Conservation (phyloP, 2,888 invertebrate species). For the Drosophila maculinotata region DNA sequence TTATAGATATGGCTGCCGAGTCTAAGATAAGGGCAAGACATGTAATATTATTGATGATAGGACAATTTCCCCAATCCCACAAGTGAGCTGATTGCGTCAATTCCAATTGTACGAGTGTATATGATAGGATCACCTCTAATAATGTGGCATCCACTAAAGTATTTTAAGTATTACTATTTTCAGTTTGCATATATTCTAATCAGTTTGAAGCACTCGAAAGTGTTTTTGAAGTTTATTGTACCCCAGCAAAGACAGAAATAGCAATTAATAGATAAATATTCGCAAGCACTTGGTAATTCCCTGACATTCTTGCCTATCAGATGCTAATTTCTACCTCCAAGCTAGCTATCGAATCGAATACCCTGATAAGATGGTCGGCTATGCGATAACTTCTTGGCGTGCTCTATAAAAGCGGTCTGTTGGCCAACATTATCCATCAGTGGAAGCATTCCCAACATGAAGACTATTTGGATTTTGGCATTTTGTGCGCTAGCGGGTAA, state of each 20-base stretch:
- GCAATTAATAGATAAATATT: conserved; percentile 45
- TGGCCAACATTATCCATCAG: conserved; percentile 17
- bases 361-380: conserved; percentile 24
- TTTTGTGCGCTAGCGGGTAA: conserved; percentile 51
- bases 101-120: background rate
- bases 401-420: conserved; percentile 50
- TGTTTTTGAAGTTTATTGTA: conserved; percentile 15
- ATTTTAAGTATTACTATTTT: background rate
- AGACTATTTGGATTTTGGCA: conserved; percentile 50
- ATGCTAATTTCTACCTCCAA: conserved; percentile 27
- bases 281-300: conserved; percentile 8
- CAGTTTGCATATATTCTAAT: conserved; percentile 49
- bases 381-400: conserved; percentile 12
- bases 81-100: background rate
- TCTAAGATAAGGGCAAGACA: background rate
- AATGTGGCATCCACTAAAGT: conserved; percentile 4
- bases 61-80: background rate
- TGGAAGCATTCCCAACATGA: conserved; percentile 42
- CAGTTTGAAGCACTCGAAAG: conserved; percentile 31
- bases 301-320: conserved; percentile 31
- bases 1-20: conserved; percentile 3
- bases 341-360: conserved; percentile 9
- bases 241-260: conserved; percentile 37
- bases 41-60: conserved; percentile 18
- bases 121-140: too few relatives aligned